Evolutionary conservation across 1,140 invertebrate species (phyloP).

Genomic region (Drosophila watanabei): DNA sequence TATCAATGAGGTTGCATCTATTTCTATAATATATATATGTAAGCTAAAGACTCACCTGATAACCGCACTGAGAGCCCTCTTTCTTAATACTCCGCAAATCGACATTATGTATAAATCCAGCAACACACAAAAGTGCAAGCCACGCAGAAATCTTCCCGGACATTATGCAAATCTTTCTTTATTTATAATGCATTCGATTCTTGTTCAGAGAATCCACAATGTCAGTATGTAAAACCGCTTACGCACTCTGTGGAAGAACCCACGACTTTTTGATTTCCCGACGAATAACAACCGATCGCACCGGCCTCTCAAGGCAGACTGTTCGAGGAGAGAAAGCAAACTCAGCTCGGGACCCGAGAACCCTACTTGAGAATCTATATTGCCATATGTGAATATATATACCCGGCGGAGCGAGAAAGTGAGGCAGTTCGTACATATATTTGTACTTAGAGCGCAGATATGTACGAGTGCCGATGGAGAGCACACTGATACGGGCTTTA

Average conservation of each 20-base stretch:
- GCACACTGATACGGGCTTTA: slow-evolving; percentile 31
- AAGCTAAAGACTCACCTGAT: slow-evolving; percentile 46
- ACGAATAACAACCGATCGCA: slow-evolving; percentile 26
- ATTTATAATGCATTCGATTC: slow-evolving; percentile 28
- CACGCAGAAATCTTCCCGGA: slow-evolving; percentile 24
- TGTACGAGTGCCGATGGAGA: slow-evolving; percentile 3
- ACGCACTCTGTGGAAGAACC: background rate
- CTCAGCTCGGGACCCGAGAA: slow-evolving; percentile 51
- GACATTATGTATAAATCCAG: slow-evolving; percentile 29
- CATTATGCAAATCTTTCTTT: slow-evolving; percentile 14
- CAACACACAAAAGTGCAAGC: slow-evolving; percentile 35
- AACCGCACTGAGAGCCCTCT: slow-evolving; percentile 57
- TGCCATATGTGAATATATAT: slow-evolving; percentile 11
- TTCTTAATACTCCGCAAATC: slow-evolving; percentile 43
- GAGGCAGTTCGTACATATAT: slow-evolving; percentile 18
- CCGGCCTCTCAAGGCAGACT: slow-evolving; percentile 32
- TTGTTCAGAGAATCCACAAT: slow-evolving; percentile 10
- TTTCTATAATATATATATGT: background rate
- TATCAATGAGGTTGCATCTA: slow-evolving; percentile 1
- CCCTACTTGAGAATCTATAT: slow-evolving; percentile 43
- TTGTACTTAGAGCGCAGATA: slow-evolving; percentile 25
- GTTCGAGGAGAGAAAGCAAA: slow-evolving; percentile 25
- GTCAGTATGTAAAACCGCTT: background rate
- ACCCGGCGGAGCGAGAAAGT: slow-evolving; percentile 5
- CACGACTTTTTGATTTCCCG: background rate